These are phyloP conservation scores for Plestiodon gilberti DNA, from an alignment of 2,113 vertebrate species.

Conservation along the genomic window DNA sequence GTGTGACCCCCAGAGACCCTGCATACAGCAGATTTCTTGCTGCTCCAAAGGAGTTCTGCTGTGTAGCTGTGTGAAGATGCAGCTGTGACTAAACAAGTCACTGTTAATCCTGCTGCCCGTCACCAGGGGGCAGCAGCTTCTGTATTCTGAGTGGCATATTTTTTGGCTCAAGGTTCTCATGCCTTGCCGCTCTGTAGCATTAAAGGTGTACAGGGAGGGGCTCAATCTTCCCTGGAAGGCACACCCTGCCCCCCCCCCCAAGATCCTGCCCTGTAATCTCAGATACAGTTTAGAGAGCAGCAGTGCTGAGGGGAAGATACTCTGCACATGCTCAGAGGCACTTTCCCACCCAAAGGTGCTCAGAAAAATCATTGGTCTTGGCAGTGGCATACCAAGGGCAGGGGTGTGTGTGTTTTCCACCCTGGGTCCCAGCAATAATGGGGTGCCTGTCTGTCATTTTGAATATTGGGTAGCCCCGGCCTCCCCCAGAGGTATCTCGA, in stretches of 20 bases:
- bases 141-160: accelerated
- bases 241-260: background rate
- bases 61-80: background rate
- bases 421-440: background rate
- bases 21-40: no score
- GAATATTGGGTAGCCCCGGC: no score
- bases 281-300: background rate
- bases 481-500: no score
- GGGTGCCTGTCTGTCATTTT: no score
- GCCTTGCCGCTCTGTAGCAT: no score
- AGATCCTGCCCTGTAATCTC: background rate
- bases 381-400: no score
- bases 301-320: background rate
- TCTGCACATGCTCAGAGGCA: background rate
- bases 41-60: background rate
- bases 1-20: no score
- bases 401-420: no score
- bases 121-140: background rate
- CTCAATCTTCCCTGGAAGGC: background rate
- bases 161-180: background rate
- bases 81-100: no score
- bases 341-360: background rate
- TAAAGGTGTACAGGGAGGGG: background rate
- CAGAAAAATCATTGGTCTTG: background rate
- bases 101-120: no score